A percentile compares a stretch with the other conserved stretches of the same genome.
These are phyloP conservation scores for Mamestra brassicae DNA, from an alignment of 2,888 invertebrate genomes.

Conservation along the genomic window DNA sequence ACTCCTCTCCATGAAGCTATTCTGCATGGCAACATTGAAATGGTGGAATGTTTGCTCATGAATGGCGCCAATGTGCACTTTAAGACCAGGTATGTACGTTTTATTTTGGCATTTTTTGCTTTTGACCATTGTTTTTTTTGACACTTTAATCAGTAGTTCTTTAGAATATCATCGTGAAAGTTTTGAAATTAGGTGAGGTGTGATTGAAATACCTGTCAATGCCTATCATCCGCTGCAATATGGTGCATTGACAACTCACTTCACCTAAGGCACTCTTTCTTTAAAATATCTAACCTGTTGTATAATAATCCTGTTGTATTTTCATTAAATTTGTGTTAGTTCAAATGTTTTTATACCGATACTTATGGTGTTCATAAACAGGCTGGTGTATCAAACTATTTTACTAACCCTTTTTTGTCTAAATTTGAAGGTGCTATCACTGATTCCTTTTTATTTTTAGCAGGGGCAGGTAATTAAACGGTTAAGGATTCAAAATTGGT, in stretches of 20 bases:
- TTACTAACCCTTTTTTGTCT: background rate
- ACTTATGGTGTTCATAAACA: background rate
- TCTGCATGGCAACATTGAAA: constrained; percentile 92
- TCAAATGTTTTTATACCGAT: background rate
- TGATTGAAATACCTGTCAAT: no score
- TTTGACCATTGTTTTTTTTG: background rate
- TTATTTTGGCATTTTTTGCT: background rate
- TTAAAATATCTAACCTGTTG: no score
- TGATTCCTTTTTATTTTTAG: constrained; percentile 32
- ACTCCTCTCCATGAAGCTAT: constrained; percentile 96
- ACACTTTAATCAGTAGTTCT: no score
- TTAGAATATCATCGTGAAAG: no score
- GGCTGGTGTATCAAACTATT: background rate
- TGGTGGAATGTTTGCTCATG: constrained; percentile 94
- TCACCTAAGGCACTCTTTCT: no score
- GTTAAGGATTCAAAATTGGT: background rate
- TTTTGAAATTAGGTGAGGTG: no score
- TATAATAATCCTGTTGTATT: no score
- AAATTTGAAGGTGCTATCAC: background rate
- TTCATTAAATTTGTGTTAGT: background rate
- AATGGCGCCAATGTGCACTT: constrained; percentile 96
- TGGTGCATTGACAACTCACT: no score
- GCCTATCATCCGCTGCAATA: no score
- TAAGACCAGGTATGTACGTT: constrained; percentile 91
- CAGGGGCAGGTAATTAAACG: constrained; percentile 27